These are phyloP conservation scores for Oreochromis aureus DNA, from an alignment of 2,113 vertebrate species.

Conservation along the genomic window DNA sequence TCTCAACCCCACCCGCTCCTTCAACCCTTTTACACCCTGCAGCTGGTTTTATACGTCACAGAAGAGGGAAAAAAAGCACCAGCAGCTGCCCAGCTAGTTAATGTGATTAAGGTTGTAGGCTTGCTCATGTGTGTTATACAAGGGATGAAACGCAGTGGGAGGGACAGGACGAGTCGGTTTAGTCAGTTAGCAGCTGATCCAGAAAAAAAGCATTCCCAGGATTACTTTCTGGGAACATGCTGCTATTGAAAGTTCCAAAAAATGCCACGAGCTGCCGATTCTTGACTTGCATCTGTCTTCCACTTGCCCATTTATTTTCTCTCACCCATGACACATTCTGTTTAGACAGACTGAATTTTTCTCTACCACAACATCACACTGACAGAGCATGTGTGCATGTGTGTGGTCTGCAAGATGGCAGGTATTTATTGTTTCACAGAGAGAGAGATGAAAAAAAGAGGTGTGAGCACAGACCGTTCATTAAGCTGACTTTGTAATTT, in stretches of 20 bases:
- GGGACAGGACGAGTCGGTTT: not conserved
- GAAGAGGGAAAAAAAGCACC: not conserved
- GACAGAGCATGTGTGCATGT: not conserved
- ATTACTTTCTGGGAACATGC: constrained; percentile 20
- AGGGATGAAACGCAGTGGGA: not conserved
- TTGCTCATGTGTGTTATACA: not conserved
- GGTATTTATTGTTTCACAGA: not conserved
- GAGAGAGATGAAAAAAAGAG: not conserved
- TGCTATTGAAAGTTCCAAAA: not conserved
- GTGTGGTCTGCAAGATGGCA: not conserved
- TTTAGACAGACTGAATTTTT: constrained; percentile 10
- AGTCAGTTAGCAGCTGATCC: constrained; percentile 14
- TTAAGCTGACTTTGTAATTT: not conserved
- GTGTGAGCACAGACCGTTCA: not conserved
- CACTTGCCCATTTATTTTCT: not conserved
- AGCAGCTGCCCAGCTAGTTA: not conserved
- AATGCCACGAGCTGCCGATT: not conserved
- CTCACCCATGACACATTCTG: not conserved
- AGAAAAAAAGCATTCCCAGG: constrained; percentile 35
- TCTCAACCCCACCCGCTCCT: not conserved
- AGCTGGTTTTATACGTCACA: not conserved
- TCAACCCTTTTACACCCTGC: not conserved
- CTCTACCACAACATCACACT: not conserved
- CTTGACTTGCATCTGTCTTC: not conserved
- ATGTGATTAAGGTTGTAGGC: not conserved